These are phyloP conservation scores for Polypterus senegalus DNA, from an alignment of 2,113 vertebrate species.

Conservation along the genomic window DNA sequence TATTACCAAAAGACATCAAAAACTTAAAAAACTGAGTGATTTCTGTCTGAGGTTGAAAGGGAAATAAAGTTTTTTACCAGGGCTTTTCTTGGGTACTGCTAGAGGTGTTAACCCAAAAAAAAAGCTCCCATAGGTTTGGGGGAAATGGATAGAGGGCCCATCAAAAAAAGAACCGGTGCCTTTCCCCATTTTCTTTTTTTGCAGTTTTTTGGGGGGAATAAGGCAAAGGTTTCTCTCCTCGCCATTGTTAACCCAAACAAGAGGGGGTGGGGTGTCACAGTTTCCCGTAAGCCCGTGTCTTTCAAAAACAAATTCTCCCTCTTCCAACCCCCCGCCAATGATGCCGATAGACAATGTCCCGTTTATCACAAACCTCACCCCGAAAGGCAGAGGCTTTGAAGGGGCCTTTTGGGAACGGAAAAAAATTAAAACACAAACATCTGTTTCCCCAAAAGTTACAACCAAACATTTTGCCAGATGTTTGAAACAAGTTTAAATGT, in stretches of 20 bases:
- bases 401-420: too few relatives aligned
- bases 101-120: constrained; percentile 9
- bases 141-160: constrained; percentile 12
- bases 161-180: not conserved
- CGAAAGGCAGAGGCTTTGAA: constrained; percentile 15
- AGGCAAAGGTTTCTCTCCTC: too few relatives aligned
- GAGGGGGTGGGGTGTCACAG: not conserved
- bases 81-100: constrained; percentile 14
- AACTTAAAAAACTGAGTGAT: too few relatives aligned
- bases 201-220: too few relatives aligned
- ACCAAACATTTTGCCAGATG: too few relatives aligned
- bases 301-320: constrained; percentile 14
- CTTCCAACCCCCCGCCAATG: not conserved
- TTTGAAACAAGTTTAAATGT: too few relatives aligned
- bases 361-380: constrained; percentile 17
- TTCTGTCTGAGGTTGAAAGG: too few relatives aligned
- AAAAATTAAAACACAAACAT: too few relatives aligned
- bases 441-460: too few relatives aligned
- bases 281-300: not conserved
- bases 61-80: constrained; percentile 14
- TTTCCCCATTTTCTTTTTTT: constrained; percentile 11
- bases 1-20: too few relatives aligned
- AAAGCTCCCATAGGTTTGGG: constrained; percentile 12
- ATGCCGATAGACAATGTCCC: constrained; percentile 5
- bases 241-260: not conserved